phyloP scores from a whole-genome alignment of 2,113 vertebrate genomes.

The Heliornis fulica region DNA sequence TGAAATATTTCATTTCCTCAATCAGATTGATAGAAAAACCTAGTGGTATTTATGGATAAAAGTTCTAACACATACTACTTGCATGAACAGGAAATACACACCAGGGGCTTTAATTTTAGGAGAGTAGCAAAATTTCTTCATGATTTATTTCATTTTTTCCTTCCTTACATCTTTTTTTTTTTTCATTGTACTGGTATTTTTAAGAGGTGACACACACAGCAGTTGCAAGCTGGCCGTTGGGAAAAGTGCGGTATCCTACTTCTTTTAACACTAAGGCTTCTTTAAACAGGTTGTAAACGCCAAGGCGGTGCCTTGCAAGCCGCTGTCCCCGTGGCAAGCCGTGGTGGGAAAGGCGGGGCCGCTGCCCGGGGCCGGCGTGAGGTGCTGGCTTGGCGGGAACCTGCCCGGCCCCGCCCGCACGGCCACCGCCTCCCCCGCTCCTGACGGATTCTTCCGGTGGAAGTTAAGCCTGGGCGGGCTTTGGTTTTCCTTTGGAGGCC shows the following conservation, averaged over 20 bases:
- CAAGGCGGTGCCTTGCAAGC: not conserved
- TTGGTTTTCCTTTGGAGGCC: too few species aligned
- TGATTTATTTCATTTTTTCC: not conserved
- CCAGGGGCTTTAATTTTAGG: not conserved
- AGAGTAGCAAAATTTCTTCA: not conserved
- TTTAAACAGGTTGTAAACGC: not conserved
- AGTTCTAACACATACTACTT: not conserved
- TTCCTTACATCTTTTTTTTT: not conserved
- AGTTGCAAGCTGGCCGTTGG: not conserved
- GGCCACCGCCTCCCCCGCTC: not conserved
- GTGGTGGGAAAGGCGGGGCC: not conserved
- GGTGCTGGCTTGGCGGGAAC: not conserved
- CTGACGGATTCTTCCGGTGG: not conserved
- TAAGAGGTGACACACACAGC: not conserved
- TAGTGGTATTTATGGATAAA: not conserved
- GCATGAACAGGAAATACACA: not conserved
- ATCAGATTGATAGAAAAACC: not conserved
- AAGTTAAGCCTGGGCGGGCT: not conserved
- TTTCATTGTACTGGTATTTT: not conserved
- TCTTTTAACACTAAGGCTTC: not conserved
- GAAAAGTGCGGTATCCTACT: not conserved
- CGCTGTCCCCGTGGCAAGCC: not conserved
- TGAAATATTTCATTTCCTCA: conserved; percentile 28
- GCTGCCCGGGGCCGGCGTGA: not conserved
- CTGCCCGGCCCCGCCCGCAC: too few species aligned